Evolutionary conservation across 37 sponge, comb jelly and placozoan genomes (phyloP).

Genomic region (Hexactinellida sp.): DNA sequence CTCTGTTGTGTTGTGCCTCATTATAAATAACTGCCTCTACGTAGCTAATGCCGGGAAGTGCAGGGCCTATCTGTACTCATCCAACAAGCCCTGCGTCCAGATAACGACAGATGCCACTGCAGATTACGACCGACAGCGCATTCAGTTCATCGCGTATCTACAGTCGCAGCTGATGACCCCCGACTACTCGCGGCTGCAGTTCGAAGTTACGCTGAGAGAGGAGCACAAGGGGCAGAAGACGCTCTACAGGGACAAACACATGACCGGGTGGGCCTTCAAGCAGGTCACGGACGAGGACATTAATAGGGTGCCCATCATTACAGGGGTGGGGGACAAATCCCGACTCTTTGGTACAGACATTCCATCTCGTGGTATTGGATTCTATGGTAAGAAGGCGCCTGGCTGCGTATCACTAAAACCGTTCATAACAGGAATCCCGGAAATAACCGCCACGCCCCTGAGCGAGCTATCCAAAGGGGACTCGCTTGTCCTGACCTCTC

Average conservation of each 20-base stretch:
- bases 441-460: conserved; percentile 28
- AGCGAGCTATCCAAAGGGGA: background rate
- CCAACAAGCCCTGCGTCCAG: conserved; percentile 1
- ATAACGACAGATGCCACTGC: conserved; percentile 84
- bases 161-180: conserved; percentile 74
- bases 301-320: conserved; percentile 69
- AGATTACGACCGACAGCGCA: conserved; percentile 72
- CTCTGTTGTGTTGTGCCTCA: conserved; percentile 65
- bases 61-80: conserved; percentile 31
- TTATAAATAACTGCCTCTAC: conserved; percentile 62
- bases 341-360: conserved; percentile 74
- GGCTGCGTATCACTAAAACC: conserved; percentile 77
- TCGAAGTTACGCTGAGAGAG: conserved; percentile 64
- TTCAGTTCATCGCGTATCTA: conserved; percentile 65
- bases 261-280: conserved; percentile 74
- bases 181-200: conserved; percentile 74
- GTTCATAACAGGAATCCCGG: conserved; percentile 69
- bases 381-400: conserved; percentile 74
- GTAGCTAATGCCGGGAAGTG: conserved; percentile 88
- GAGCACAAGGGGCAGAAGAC: conserved; percentile 59
- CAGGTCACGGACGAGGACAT: conserved; percentile 65
- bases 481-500: background rate
- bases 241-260: conserved; percentile 68
- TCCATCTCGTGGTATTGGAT: conserved; percentile 85
- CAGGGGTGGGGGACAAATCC: conserved; percentile 77